Evolutionary conservation across 2,888 invertebrate species (phyloP).

Genomic region (Ctenicera cuprea): DNA sequence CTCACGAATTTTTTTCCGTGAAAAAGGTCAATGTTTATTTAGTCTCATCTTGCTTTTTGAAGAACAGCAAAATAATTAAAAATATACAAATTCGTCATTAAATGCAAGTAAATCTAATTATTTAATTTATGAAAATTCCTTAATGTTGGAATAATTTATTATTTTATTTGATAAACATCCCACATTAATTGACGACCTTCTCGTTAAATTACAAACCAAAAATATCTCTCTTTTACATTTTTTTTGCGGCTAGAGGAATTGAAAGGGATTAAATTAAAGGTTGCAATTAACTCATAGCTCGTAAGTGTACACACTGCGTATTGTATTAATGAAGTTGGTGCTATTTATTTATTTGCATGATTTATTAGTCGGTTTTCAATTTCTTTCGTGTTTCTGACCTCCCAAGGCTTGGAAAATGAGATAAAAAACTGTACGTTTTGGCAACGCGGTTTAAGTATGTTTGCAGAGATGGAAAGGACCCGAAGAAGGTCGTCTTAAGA

Average conservation of each 20-base stretch:
- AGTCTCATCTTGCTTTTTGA: constrained; percentile 11
- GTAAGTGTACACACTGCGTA: neutral
- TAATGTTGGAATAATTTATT: neutral
- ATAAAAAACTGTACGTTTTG: neutral
- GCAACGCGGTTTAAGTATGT: neutral
- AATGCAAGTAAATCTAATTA: no score
- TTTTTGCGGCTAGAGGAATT: constrained; percentile 1
- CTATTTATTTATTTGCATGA: neutral
- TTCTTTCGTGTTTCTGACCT: no score
- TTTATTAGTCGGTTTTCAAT: no score
- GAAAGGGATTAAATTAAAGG: constrained; percentile 19
- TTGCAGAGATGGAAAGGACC: constrained; percentile 40
- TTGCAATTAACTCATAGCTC: constrained; percentile 21
- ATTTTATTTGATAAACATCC: constrained; percentile 8
- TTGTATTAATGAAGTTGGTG: neutral
- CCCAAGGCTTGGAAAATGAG: no score
- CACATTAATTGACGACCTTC: constrained; percentile 6
- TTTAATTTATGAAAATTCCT: no score
- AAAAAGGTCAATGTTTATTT: constrained; percentile 38
- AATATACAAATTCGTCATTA: neutral
- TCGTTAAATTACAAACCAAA: constrained; percentile 8
- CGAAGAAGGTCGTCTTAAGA: constrained; percentile 55
- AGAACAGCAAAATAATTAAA: neutral
- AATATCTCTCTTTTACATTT: constrained; percentile 5
- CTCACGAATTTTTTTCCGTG: constrained; percentile 18